Percentiles rank a stretch among this genome's conserved stretches.
These are phyloP conservation scores for Drosophila koepferae DNA, from an alignment of 2,888 invertebrate genomes.

Conservation along the genomic window DNA sequence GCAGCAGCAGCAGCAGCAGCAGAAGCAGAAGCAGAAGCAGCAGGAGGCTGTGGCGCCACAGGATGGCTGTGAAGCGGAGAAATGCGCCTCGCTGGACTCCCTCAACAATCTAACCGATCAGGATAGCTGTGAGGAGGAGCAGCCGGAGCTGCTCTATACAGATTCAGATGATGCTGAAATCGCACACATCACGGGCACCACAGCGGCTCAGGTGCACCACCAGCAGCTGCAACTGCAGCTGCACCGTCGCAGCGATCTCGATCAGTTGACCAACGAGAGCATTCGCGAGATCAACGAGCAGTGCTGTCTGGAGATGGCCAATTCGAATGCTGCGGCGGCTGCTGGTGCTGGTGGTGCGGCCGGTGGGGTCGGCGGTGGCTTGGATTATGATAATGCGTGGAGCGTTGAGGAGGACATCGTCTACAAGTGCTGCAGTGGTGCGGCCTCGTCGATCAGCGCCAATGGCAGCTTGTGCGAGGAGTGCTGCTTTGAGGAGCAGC, in stretches of 20 bases:
- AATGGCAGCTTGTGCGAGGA: slow-evolving; percentile 60
- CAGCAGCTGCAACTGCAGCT: slow-evolving; percentile 45
- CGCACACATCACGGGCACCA: slow-evolving; percentile 85
- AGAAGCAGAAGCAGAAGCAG: slow-evolving; percentile 42
- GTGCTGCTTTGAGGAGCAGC: slow-evolving; percentile 70
- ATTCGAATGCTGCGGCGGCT: slow-evolving; percentile 25
- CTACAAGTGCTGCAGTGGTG: slow-evolving; percentile 67
- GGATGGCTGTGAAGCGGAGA: slow-evolving; percentile 23
- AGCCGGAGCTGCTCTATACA: slow-evolving; percentile 86
- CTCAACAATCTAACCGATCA: slow-evolving; percentile 89
- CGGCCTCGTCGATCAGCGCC: slow-evolving; percentile 25
- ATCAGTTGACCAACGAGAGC: slow-evolving; percentile 83
- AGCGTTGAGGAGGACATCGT: slow-evolving; percentile 83
- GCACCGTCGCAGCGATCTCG: slow-evolving; percentile 80
- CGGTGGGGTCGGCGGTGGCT: slow-evolving; percentile 44
- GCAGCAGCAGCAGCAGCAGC: slow-evolving; percentile 46
- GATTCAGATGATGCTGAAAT: slow-evolving; percentile 90
- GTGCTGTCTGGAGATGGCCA: slow-evolving; percentile 82
- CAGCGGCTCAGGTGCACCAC: slow-evolving; percentile 83
- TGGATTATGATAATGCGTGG: slow-evolving; percentile 82
- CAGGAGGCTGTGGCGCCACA: slow-evolving; percentile 85
- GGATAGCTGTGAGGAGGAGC: slow-evolving; percentile 88
- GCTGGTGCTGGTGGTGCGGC: slow-evolving; percentile 10
- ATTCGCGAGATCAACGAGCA: slow-evolving; percentile 82
- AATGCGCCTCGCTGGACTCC: slow-evolving; percentile 88